phyloP scores from a whole-genome alignment of 2,113 vertebrate genomes.

The Bettongia penicillata region DNA sequence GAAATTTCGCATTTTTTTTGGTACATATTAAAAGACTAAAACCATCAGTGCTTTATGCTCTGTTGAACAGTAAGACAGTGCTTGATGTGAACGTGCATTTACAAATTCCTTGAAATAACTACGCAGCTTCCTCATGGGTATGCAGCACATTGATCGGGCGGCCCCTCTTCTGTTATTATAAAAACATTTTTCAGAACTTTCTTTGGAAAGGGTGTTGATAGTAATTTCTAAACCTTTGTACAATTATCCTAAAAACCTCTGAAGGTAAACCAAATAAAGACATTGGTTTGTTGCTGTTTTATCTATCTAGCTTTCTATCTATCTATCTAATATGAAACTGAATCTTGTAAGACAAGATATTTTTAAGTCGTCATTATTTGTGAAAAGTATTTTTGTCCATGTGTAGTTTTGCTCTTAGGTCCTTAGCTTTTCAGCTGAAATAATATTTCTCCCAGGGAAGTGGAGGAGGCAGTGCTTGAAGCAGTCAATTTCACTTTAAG shows the following conservation, averaged over 20 bases:
- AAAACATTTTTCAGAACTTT: not conserved
- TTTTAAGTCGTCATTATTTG: not conserved
- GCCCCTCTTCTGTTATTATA: not conserved
- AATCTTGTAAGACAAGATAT: not conserved
- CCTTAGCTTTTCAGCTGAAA: not conserved
- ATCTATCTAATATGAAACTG: not conserved
- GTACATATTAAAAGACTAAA: not conserved
- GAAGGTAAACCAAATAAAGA: not conserved
- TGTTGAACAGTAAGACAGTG: not conserved
- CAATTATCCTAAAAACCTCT: not conserved
- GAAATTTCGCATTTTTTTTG: too few species aligned
- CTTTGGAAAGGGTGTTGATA: not conserved
- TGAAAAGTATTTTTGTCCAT: not conserved
- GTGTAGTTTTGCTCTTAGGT: not conserved
- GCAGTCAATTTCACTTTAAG: not conserved
- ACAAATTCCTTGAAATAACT: not conserved
- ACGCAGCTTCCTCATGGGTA: not conserved
- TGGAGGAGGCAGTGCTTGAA: not conserved
- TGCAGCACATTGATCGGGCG: not conserved
- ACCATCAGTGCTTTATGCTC: not conserved
- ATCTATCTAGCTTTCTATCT: not conserved
- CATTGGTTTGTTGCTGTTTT: not conserved
- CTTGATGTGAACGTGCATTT: not conserved
- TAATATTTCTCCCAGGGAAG: not conserved
- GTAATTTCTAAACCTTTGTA: not conserved